phyloP scores from a whole-genome alignment of 2,888 invertebrate genomes.

The Caenorhabditis sp. region DNA sequence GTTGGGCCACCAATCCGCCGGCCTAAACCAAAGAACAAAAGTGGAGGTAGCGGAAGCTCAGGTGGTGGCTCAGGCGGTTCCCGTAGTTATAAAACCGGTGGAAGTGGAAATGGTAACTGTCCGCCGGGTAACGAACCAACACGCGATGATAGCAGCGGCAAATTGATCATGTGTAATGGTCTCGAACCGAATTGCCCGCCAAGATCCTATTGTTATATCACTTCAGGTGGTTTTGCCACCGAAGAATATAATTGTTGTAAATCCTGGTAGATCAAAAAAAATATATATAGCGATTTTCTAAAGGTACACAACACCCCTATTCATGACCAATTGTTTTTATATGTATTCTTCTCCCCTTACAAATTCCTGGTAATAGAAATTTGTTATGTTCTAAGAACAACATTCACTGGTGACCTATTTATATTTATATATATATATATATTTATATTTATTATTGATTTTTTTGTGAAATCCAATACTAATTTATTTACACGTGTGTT shows the following conservation, averaged over 20 bases:
- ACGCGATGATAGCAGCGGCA: constrained; percentile 51
- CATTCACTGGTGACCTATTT: background rate
- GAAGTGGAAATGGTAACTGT: constrained; percentile 62
- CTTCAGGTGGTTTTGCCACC: constrained; percentile 66
- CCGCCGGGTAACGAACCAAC: constrained; percentile 68
- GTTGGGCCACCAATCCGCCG: constrained; percentile 66
- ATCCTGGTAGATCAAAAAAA: constrained; percentile 49
- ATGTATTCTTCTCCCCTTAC: background rate
- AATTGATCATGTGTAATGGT: constrained; percentile 65
- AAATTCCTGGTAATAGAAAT: constrained; percentile 42
- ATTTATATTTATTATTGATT: constrained; percentile 2
- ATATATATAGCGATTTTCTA: background rate
- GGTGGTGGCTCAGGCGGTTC: constrained; percentile 39
- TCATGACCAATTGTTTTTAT: constrained; percentile 4
- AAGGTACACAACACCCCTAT: background rate
- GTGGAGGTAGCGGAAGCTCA: constrained; percentile 28
- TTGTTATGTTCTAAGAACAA: constrained; percentile 15
- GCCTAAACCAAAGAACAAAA: constrained; percentile 54
- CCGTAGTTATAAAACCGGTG: constrained; percentile 44
- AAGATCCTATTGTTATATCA: constrained; percentile 70
- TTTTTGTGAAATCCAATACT: constrained; percentile 17
- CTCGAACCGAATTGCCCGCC: constrained; percentile 70
- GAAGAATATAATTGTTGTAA: constrained; percentile 70
- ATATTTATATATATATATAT: background rate
- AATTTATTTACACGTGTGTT: constrained; percentile 42